Evolutionary conservation across 2,113 vertebrate genomes (phyloP).

Genomic region (Noturus placidus): DNA sequence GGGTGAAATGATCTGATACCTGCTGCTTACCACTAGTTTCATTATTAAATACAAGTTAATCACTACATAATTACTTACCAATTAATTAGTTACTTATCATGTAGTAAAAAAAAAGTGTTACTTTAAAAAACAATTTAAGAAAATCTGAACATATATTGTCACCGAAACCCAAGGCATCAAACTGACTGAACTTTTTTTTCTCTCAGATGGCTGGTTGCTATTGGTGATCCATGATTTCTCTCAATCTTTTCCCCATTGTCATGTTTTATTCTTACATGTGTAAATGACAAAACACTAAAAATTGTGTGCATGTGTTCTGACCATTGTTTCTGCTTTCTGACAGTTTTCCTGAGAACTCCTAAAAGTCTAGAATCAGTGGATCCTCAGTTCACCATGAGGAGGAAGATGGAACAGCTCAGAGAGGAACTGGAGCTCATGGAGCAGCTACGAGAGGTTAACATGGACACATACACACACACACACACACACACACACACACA

Average conservation of each 20-base stretch:
- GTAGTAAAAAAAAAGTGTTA: neutral
- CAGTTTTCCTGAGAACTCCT: constrained; percentile 15
- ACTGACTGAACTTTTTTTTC: no score
- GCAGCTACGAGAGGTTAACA: constrained; percentile 67
- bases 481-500: neutral
- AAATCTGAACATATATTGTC: neutral
- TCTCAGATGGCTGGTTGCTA: neutral
- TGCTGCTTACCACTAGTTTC: no score
- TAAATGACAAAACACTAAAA: neutral
- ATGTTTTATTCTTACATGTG: neutral
- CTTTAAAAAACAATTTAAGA: neutral
- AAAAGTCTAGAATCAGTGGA: constrained; percentile 59
- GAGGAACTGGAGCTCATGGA: constrained; percentile 82
- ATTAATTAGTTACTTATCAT: neutral
- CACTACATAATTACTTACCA: no score
- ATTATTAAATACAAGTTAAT: no score
- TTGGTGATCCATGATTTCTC: neutral
- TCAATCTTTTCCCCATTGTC: no score
- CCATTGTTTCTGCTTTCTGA: neutral
- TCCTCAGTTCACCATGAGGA: constrained; percentile 84
- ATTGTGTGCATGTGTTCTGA: neutral
- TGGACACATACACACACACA: neutral
- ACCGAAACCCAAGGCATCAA: neutral
- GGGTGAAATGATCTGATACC: no score
- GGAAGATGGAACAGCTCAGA: constrained; percentile 94